Conservation (phyloP, 2,797 vertebrate genomes). For the Dryobates pubescens region DNA sequence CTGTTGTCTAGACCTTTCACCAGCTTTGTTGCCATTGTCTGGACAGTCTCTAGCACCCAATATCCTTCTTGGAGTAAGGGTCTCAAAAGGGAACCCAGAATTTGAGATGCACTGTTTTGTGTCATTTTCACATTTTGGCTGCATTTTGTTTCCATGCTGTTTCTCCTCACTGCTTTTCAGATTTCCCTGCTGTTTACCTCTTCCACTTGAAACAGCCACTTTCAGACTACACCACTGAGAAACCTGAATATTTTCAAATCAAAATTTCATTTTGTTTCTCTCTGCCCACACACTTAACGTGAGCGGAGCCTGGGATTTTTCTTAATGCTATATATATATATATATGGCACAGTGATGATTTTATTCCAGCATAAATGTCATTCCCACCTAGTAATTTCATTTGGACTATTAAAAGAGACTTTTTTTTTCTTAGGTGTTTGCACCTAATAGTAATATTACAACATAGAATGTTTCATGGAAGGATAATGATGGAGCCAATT, state of each 20-base stretch:
- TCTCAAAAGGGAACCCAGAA: too few species aligned
- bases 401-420: neutral
- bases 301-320: neutral
- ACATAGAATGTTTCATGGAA: neutral
- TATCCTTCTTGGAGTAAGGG: too few species aligned
- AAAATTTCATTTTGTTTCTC: neutral
- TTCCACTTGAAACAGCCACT: neutral
- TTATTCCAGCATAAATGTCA: conserved; percentile 61
- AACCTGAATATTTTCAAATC: neutral
- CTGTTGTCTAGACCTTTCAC: too few species aligned
- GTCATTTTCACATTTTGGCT: neutral
- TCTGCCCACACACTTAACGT: neutral
- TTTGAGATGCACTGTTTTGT: neutral
- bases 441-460: conserved; percentile 44
- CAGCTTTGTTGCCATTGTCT: too few species aligned
- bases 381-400: conserved; percentile 53
- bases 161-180: neutral
- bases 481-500: conserved; percentile 13
- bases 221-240: neutral
- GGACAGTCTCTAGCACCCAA: too few species aligned
- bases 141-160: neutral
- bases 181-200: neutral
- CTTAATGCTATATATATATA: neutral
- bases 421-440: conserved; percentile 30
- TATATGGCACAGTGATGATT: conserved; percentile 38